These are phyloP conservation scores for Phrynocephalus forsythii DNA, from an alignment of 2,797 vertebrate species.

Conservation along the genomic window DNA sequence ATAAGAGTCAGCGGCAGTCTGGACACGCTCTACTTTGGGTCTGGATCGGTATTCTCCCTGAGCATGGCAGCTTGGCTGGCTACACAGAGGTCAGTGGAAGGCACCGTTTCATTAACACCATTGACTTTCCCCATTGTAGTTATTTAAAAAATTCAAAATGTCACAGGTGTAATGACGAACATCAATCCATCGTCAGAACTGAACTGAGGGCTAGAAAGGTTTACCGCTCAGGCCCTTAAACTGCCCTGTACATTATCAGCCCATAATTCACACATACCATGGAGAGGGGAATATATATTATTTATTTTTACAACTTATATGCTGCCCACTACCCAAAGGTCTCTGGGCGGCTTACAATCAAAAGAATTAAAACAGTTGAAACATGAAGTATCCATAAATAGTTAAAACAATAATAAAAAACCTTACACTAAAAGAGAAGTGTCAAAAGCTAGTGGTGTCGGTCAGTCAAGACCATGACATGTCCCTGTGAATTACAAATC, in stretches of 20 bases:
- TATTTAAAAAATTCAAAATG: constrained; percentile 24
- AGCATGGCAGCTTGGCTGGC: neutral
- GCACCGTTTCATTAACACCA: neutral
- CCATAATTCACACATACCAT: neutral
- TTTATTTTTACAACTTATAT: too few relatives aligned
- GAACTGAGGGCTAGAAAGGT: neutral
- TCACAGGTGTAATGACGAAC: neutral
- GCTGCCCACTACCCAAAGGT: too few relatives aligned
- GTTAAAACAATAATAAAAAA: too few relatives aligned
- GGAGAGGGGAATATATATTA: neutral
- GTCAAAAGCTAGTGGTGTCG: too few relatives aligned
- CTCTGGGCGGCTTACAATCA: too few relatives aligned
- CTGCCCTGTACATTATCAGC: neutral
- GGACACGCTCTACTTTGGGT: too few relatives aligned
- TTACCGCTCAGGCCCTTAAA: neutral
- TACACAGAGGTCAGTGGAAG: neutral
- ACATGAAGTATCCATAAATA: too few relatives aligned
- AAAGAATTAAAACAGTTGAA: too few relatives aligned
- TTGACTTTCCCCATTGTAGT: neutral
- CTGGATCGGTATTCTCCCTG: neutral
- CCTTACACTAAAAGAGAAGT: too few relatives aligned
- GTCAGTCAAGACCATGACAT: too few relatives aligned
- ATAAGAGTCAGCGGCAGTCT: neutral
- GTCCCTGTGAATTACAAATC: too few relatives aligned
- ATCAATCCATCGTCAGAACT: constrained; percentile 1